These are phyloP conservation scores for Lamproptera curius DNA, from an alignment of 2,888 invertebrate species.

Conservation along the genomic window DNA sequence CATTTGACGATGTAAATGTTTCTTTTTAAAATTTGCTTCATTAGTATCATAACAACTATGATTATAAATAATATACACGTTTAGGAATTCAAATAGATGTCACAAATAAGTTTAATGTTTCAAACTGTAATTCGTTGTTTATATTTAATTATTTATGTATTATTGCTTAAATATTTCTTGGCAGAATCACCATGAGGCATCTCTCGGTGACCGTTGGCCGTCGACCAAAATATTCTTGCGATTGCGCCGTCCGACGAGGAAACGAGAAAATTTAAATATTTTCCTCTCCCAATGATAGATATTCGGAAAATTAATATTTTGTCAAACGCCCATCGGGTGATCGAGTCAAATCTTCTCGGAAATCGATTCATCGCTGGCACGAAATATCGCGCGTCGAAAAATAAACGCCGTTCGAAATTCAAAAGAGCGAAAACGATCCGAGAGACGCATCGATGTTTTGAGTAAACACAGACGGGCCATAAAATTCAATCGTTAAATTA, in stretches of 20 bases:
- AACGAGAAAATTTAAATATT: conserved; percentile 41
- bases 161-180: conserved; percentile 9
- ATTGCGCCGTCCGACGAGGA: conserved; percentile 35
- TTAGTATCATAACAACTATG: too few species aligned
- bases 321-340: conserved; percentile 1
- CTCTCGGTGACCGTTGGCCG: conserved; percentile 41
- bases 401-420: conserved; percentile 8
- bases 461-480: conserved; percentile 11
- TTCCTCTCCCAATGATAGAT: conserved; percentile 26
- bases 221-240: conserved; percentile 37
- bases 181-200: conserved; percentile 27
- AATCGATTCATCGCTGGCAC: conserved; percentile 11
- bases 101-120: too few species aligned
- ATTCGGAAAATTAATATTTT: too few species aligned
- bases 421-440: conserved; percentile 6
- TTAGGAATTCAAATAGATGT: too few species aligned
- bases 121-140: too few species aligned
- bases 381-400: background rate
- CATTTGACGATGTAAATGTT: too few species aligned
- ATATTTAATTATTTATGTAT: background rate
- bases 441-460: conserved; percentile 15
- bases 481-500: conserved; percentile 10
- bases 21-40: too few species aligned
- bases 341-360: conserved; percentile 12
- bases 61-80: too few species aligned